Percentiles rank a stretch among this genome's conserved stretches.
Evolutionary conservation across 2,888 invertebrate species (phyloP).

Genomic region (Drosophila tanythrix): DNA sequence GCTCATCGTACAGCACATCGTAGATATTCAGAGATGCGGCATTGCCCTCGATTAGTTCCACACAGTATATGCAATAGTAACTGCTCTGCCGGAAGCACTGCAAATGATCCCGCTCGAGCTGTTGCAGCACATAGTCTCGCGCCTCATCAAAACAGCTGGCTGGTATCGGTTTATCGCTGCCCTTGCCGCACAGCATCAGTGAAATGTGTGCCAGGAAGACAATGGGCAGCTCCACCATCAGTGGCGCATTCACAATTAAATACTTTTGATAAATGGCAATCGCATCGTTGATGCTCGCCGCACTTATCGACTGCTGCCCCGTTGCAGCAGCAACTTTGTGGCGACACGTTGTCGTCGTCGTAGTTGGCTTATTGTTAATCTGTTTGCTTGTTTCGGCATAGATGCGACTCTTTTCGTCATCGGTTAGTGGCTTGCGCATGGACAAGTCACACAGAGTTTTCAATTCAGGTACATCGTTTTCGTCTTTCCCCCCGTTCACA

Average conservation of each 20-base stretch:
- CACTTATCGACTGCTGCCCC: slow-evolving; percentile 50
- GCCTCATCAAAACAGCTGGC: slow-evolving; percentile 90
- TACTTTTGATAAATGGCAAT: slow-evolving; percentile 85
- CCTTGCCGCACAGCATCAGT: slow-evolving; percentile 77
- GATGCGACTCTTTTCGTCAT: slow-evolving; percentile 84
- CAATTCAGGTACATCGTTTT: slow-evolving; percentile 83
- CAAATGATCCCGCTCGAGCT: slow-evolving; percentile 91
- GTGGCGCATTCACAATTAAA: slow-evolving; percentile 81
- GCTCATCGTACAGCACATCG: slow-evolving; percentile 96
- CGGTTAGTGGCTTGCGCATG: slow-evolving; percentile 84
- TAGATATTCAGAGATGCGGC: slow-evolving; percentile 86
- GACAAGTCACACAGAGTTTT: slow-evolving; percentile 83
- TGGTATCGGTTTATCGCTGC: slow-evolving; percentile 64
- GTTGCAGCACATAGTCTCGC: slow-evolving; percentile 88
- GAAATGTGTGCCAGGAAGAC: slow-evolving; percentile 83
- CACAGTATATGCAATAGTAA: slow-evolving; percentile 96
- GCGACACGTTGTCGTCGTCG: slow-evolving; percentile 2
- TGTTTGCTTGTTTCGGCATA: slow-evolving; percentile 84
- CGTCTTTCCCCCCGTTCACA: slow-evolving; percentile 22
- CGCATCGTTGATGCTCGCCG: slow-evolving; percentile 83
- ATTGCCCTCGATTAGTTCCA: slow-evolving; percentile 88
- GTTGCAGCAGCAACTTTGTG: slow-evolving; percentile 34
- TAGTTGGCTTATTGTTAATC: slow-evolving; percentile 42
- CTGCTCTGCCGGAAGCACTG: slow-evolving; percentile 93
- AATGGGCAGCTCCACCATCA: slow-evolving; percentile 82